Conservation (phyloP, 2,888 invertebrate species). For the Heliothis peltigera region DNA sequence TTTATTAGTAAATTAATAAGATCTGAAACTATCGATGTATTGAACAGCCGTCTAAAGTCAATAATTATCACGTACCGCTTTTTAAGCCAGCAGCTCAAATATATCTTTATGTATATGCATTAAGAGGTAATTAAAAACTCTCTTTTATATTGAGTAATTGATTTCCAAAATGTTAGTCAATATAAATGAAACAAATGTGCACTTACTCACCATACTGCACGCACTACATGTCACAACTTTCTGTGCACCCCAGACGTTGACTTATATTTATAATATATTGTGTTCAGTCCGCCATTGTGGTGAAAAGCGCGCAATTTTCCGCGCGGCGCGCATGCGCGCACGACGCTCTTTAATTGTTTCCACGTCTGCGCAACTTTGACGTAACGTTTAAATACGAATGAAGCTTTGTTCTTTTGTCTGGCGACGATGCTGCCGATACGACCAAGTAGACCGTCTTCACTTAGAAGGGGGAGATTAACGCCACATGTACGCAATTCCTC, state of each 20-base stretch:
- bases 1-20: too few relatives aligned
- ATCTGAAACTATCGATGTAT: too few relatives aligned
- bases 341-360: slow-evolving; percentile 67
- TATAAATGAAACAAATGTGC: neutral
- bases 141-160: too few relatives aligned
- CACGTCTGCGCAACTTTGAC: slow-evolving; percentile 68
- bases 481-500: neutral
- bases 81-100: too few relatives aligned
- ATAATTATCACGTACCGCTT: too few relatives aligned
- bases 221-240: slow-evolving; percentile 55
- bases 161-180: too few relatives aligned
- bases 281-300: slow-evolving; percentile 53
- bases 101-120: too few relatives aligned
- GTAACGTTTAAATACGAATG: slow-evolving; percentile 49
- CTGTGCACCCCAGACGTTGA: slow-evolving; percentile 44
- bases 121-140: too few relatives aligned
- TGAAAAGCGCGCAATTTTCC: slow-evolving; percentile 73
- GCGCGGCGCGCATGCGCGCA: slow-evolving; percentile 55
- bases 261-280: slow-evolving; percentile 63
- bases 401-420: slow-evolving; percentile 10
- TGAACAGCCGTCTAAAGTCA: too few relatives aligned
- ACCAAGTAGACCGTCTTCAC: slow-evolving; percentile 2
- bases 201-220: slow-evolving; percentile 62
- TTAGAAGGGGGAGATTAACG: neutral
- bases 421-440: neutral